A percentile compares a stretch with the other conserved stretches of the same genome.
phyloP scores from a whole-genome alignment of 2,797 vertebrate genomes.

The Anolis apletophallus region DNA sequence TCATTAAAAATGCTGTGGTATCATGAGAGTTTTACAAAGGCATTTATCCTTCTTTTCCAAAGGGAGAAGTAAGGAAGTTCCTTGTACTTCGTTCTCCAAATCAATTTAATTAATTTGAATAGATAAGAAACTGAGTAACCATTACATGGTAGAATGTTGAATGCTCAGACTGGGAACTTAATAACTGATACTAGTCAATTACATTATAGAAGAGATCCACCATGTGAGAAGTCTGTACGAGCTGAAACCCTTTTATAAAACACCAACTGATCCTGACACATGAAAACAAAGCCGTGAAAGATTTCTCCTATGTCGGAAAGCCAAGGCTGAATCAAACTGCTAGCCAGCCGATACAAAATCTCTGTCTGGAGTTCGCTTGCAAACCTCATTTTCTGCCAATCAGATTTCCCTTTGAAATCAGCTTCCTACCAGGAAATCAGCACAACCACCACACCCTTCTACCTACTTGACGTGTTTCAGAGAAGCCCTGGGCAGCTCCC shows the following conservation, averaged over 20 bases:
- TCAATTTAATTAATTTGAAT: not conserved
- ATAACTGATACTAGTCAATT: not conserved
- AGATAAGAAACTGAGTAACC: not conserved
- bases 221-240: not conserved
- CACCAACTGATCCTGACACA: too few species aligned
- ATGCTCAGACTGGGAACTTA: not conserved
- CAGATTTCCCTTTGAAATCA: not conserved
- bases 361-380: not conserved
- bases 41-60: too few species aligned
- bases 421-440: not conserved
- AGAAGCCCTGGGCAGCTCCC: not conserved
- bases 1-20: too few species aligned
- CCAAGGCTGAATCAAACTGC: not conserved
- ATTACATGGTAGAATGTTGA: not conserved
- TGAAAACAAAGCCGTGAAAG: not conserved
- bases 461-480: not conserved
- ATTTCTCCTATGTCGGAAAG: not conserved
- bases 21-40: too few species aligned
- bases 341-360: not conserved
- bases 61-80: not conserved
- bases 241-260: not conserved
- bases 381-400: not conserved
- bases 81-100: not conserved
- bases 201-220: not conserved
- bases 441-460: not conserved